phyloP scores from a whole-genome alignment of 2,113 vertebrate species.

The Siphamia tubifer region DNA sequence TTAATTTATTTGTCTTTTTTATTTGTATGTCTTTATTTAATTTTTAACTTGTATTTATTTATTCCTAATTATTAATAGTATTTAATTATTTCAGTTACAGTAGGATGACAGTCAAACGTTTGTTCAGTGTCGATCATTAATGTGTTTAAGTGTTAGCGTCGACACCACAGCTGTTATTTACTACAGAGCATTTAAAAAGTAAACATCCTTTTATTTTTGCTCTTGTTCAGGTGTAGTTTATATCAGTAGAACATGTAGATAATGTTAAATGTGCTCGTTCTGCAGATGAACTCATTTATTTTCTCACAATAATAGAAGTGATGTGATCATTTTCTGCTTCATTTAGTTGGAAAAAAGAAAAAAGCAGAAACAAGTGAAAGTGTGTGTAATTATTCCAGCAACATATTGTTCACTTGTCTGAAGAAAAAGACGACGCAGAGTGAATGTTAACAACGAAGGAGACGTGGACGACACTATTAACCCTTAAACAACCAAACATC shows the following conservation, averaged over 20 bases:
- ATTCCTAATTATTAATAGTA: no score
- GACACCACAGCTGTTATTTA: no score
- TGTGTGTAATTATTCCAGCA: neutral
- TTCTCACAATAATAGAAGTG: neutral
- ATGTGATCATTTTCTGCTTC: neutral
- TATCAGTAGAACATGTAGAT: neutral
- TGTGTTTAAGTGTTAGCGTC: no score
- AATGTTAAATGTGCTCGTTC: neutral
- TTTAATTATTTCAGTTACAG: no score
- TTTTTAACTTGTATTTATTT: no score
- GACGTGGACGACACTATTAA: neutral
- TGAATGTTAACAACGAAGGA: conserved; percentile 7
- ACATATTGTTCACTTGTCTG: neutral
- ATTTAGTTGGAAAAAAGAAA: no score
- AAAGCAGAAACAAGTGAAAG: neutral
- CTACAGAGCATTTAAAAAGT: no score
- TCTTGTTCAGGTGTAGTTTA: neutral
- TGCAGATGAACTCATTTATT: neutral
- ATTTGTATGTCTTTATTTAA: no score
- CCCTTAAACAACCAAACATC: no score
- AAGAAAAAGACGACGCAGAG: neutral
- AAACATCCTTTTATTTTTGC: neutral
- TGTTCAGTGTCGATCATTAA: no score
- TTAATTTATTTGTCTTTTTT: no score
- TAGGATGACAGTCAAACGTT: no score